A percentile compares a stretch with the other conserved stretches of the same genome.
phyloP scores from a whole-genome alignment of 2,113 vertebrate genomes.

The Scatophagus argus region DNA sequence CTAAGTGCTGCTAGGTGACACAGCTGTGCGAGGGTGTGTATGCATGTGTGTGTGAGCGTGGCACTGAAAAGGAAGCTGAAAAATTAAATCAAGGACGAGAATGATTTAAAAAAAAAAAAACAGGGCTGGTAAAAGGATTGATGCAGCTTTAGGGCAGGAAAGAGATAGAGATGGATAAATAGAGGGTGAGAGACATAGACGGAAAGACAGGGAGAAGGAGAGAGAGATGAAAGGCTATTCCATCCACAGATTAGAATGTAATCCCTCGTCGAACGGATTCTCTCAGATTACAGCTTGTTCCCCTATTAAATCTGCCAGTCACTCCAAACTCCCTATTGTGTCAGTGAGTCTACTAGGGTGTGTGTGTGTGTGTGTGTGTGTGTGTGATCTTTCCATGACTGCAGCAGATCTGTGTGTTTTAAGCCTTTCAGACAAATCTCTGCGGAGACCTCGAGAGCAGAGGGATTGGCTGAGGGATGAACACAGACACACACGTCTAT shows the following conservation, averaged over 20 bases:
- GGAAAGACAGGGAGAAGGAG: background rate
- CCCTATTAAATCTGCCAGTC: constrained; percentile 74
- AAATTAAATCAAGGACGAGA: constrained; percentile 58
- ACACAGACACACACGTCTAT: constrained; percentile 1
- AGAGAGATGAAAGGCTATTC: constrained; percentile 71
- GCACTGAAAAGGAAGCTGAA: constrained; percentile 27
- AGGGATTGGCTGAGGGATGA: constrained; percentile 31
- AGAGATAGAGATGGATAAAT: constrained; percentile 45
- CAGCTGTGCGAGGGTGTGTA: constrained; percentile 36
- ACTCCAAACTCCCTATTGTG: constrained; percentile 48
- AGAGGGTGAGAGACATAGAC: constrained; percentile 13
- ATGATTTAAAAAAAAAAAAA: constrained; percentile 23
- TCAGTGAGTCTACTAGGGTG: constrained; percentile 5
- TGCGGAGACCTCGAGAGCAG: constrained; percentile 65
- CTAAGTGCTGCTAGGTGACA: constrained; percentile 51
- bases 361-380: constrained; percentile 26
- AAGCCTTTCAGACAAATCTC: constrained; percentile 71
- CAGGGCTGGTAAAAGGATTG: constrained; percentile 46
- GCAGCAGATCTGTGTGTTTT: constrained; percentile 62
- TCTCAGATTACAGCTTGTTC: constrained; percentile 76
- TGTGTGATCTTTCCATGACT: constrained; percentile 41
- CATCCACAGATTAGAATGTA: constrained; percentile 75
- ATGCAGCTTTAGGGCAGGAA: constrained; percentile 39
- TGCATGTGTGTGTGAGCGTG: background rate
- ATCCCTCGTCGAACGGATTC: constrained; percentile 77